Evolutionary conservation across 2,113 vertebrate species (phyloP), one percentile per base, ranked within the genome.

Genomic region (Oxygymnocypris stewartii): DNA sequence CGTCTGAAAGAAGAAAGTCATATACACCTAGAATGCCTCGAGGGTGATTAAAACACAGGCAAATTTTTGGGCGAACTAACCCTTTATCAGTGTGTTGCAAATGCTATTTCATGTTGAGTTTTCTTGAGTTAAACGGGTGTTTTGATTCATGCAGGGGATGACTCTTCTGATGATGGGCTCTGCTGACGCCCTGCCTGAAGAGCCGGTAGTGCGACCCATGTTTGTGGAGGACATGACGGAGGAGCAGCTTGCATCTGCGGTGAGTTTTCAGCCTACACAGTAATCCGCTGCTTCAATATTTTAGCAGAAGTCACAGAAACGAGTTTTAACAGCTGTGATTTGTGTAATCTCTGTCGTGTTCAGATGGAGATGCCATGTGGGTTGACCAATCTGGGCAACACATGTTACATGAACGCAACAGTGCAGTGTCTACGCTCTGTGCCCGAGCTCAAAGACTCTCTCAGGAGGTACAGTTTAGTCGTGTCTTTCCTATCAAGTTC

Each of bases 141-240:
- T 77, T 69, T 40, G 83, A 67, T 85, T 11, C 59, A 37, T 74
- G 16, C 87, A 99, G 98, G 98, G 98, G 77, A 98, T 98, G 97
- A 99, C 97, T 76, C 93, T 99, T 14, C 92, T 99, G 73, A 99
- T 99, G 98, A 98, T 99, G 96, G 98, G 98, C 9, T 99, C 98
- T 0, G 97, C 97, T 40, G 98, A 99, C 0, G 97, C 97, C 0
- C 95, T 99, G 85, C 98, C 98, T 0, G 97, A 98, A 86, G 98
- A 99, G 83, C 98, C 98, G 0, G 87, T 95, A 25, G 95, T 96
- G 80, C 95, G 97, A 23, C 98, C 98, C 6, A 94, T 98, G 92
- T 99, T 99, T 86, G 96, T 99, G 1, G 98, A 99, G 94, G 98
- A 99, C 92, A 99, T 99, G 98, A 99, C 98, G 16, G 98, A 99